Base-by-base conservation (phyloP, 1,140 invertebrate species). In the Babylonia areolata region DNA sequence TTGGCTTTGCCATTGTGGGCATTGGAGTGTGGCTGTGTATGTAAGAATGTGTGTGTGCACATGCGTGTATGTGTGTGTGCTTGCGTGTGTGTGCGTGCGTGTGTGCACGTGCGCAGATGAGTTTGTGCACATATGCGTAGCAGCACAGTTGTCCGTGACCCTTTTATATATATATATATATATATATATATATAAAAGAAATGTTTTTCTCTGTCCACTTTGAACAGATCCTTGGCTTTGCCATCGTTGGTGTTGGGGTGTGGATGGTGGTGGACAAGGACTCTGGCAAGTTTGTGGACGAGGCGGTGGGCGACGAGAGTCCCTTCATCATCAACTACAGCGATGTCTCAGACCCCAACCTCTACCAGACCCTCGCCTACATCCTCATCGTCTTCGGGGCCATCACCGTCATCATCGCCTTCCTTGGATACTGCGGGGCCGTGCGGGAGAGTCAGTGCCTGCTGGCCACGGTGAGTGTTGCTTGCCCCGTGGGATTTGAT, bases 191-290 rank as follows among this genome's bases (percentile, higher is more conserved):
- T n/a, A n/a, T n/a, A n/a, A n/a, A n/a, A n/a, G n/a, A n/a, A n/a
- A n/a, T n/a, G n/a, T n/a, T n/a, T n/a, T n/a, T n/a, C n/a, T n/a
- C n/a, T n/a, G n/a, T n/a, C n/a, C n/a, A n/a, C n/a, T n/a, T n/a
- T n/a, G n/a, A n/a, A 6, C 64, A 84, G 82, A 23, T 84, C 6
- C 69, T 84, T 33, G 82, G 82, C 12, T 23, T 84, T 1, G 82
- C 82, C 64, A 73, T 84, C 58, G 9, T 58, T 11, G 82, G 82
- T 12, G n/a, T 84, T 11, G 82, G 82, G 6, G 31, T 84, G 31
- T 84, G 82, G 82, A 40, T 84, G 9, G 82, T 84, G 64, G 82
- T 84, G 58, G 82, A 84, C 82, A 84, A 84, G 64, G 82, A 84
- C 69, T 71, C 82, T 1, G 82, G 82, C 35, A 42, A 33, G 64